phyloP scores from a whole-genome alignment of 2,113 vertebrate genomes.

The Anarrhichthys ocellatus region DNA sequence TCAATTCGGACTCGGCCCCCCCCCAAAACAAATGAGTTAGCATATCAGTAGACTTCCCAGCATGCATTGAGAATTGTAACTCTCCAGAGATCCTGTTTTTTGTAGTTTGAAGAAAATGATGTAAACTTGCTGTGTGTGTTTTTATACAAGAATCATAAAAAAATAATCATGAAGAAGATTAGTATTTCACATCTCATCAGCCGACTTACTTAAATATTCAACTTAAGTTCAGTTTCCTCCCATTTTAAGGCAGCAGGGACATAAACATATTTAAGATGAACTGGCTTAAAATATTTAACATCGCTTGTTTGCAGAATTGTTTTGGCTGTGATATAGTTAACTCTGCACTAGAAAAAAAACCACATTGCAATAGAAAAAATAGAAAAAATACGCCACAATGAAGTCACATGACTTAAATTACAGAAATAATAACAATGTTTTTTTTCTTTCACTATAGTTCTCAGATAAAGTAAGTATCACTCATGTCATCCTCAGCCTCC shows the following conservation, averaged over 20 bases:
- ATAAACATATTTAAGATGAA: neutral
- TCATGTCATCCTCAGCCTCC: constrained; percentile 66
- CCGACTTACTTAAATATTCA: neutral
- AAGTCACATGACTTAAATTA: neutral
- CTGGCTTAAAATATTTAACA: neutral
- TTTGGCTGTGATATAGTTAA: neutral
- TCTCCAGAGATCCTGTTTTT: neutral
- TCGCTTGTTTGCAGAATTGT: neutral
- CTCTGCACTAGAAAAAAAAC: neutral
- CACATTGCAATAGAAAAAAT: neutral
- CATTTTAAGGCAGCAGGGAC: neutral
- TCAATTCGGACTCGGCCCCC: no score
- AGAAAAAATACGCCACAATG: neutral
- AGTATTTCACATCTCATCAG: neutral
- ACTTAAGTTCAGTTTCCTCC: neutral
- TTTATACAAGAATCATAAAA: neutral
- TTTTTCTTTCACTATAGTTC: constrained; percentile 14
- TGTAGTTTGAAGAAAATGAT: neutral
- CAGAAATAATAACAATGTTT: neutral
- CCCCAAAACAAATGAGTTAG: no score
- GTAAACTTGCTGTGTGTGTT: neutral
- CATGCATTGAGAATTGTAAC: neutral
- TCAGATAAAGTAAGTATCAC: constrained; percentile 55
- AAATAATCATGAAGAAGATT: neutral
- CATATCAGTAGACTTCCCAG: neutral